Percentiles rank a stretch among this genome's conserved stretches.
Conservation (phyloP, 2,888 invertebrate species). For the Sylvicola cinctus region DNA sequence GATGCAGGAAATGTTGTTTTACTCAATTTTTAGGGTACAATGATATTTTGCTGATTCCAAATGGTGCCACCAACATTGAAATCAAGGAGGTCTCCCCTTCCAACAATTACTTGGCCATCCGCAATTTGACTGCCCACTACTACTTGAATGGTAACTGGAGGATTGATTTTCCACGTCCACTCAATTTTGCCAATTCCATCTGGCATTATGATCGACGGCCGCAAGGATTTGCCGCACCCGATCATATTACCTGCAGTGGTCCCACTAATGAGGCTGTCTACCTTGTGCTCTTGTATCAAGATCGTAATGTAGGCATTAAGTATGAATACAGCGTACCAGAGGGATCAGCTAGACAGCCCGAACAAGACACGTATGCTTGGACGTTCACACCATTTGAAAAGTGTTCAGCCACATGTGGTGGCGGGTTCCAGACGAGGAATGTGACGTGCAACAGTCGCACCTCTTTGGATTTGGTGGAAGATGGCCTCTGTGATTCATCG, state of each 20-base stretch:
- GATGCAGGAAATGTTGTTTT: neutral
- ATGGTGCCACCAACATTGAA: conserved; percentile 77
- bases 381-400: conserved; percentile 40
- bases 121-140: conserved; percentile 63
- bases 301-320: conserved; percentile 60
- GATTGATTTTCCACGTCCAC: conserved; percentile 70
- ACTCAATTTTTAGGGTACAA: conserved; percentile 50
- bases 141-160: conserved; percentile 90
- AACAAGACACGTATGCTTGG: conserved; percentile 69
- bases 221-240: conserved; percentile 63
- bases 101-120: conserved; percentile 76
- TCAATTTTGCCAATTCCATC: conserved; percentile 60
- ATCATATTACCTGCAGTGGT: conserved; percentile 62
- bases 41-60: conserved; percentile 74
- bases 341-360: conserved; percentile 37
- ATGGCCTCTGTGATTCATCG: conserved; percentile 55
- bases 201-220: conserved; percentile 78
- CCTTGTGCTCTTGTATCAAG: conserved; percentile 65
- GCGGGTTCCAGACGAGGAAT: conserved; percentile 60
- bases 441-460: conserved; percentile 63
- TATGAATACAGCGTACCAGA: conserved; percentile 83
- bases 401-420: conserved; percentile 78
- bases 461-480: conserved; percentile 47
- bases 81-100: conserved; percentile 62
- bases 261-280: conserved; percentile 81